phyloP scores from a whole-genome alignment of 2,797 vertebrate genomes.

The Distichodus sexfasciatus region DNA sequence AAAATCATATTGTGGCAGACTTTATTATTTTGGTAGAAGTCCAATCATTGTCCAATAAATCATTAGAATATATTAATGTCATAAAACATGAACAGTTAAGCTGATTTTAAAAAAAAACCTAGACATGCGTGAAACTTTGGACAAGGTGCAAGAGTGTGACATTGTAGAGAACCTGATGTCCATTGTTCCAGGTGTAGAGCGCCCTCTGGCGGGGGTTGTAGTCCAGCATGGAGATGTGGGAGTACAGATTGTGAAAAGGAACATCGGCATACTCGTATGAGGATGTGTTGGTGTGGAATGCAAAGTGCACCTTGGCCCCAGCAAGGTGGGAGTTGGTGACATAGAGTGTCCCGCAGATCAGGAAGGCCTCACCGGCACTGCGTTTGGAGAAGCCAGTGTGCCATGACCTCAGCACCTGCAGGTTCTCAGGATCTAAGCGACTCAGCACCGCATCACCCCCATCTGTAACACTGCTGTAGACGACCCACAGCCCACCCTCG shows the following conservation, averaged over 20 bases:
- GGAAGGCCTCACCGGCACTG: constrained; percentile 94
- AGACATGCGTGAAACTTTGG: constrained; percentile 77
- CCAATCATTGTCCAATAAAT: too few relatives aligned
- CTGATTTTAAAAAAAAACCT: too few relatives aligned
- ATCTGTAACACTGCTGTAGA: constrained; percentile 91
- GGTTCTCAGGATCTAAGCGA: constrained; percentile 82
- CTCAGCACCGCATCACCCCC: constrained; percentile 91
- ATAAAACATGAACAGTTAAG: too few relatives aligned
- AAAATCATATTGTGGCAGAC: too few relatives aligned
- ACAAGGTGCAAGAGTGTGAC: constrained; percentile 95
- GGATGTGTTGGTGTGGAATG: constrained; percentile 91
- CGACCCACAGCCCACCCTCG: constrained; percentile 91
- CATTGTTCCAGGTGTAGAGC: constrained; percentile 96
- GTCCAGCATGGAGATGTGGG: constrained; percentile 98
- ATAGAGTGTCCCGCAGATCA: constrained; percentile 94
- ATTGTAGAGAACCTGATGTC: constrained; percentile 96
- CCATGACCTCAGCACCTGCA: constrained; percentile 90
- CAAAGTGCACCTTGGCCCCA: constrained; percentile 94
- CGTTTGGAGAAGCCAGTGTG: constrained; percentile 94
- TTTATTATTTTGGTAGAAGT: too few relatives aligned
- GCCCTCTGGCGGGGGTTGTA: constrained; percentile 93
- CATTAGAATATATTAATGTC: too few relatives aligned
- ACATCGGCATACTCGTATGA: constrained; percentile 94
- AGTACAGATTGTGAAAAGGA: constrained; percentile 96
- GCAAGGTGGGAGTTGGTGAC: constrained; percentile 96